Conservation (phyloP, 2,888 invertebrate genomes). For the Endotricha flammealis region DNA sequence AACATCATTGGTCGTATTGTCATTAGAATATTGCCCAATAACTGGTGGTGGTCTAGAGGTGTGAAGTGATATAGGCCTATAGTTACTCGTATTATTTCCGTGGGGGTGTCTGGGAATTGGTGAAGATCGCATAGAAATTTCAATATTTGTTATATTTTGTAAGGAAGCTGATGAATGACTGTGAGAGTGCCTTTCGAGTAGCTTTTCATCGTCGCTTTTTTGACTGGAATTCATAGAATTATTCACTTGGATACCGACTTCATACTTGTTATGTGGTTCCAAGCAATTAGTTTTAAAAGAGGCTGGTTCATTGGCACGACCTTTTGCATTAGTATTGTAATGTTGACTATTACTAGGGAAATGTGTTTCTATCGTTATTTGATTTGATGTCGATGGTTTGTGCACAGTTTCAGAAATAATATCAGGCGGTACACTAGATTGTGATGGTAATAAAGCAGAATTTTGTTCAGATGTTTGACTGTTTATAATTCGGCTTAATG, state of each 20-base stretch:
- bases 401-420: conserved; percentile 68
- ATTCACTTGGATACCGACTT: conserved; percentile 53
- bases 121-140: conserved; percentile 63
- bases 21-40: conserved; percentile 41
- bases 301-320: conserved; percentile 29
- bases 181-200: conserved; percentile 59
- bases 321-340: conserved; percentile 36
- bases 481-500: conserved; percentile 63
- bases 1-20: conserved; percentile 57
- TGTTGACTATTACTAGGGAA: conserved; percentile 58
- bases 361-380: conserved; percentile 68
- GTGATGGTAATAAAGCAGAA: conserved; percentile 29
- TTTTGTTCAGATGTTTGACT: conserved; percentile 49
- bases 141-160: conserved; percentile 72
- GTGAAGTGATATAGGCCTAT: conserved; percentile 69
- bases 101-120: conserved; percentile 44
- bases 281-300: conserved; percentile 30
- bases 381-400: conserved; percentile 57
- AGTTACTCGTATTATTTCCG: conserved; percentile 45
- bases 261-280: conserved; percentile 46
- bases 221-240: conserved; percentile 53
- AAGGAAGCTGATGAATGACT: conserved; percentile 58
- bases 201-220: conserved; percentile 74
- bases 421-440: conserved; percentile 57
- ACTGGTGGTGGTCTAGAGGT: conserved; percentile 48